Evolutionary conservation across 2,888 invertebrate genomes (phyloP), one percentile per base, ranked within the genome.

Genomic region (Calliopum simillimum): DNA sequence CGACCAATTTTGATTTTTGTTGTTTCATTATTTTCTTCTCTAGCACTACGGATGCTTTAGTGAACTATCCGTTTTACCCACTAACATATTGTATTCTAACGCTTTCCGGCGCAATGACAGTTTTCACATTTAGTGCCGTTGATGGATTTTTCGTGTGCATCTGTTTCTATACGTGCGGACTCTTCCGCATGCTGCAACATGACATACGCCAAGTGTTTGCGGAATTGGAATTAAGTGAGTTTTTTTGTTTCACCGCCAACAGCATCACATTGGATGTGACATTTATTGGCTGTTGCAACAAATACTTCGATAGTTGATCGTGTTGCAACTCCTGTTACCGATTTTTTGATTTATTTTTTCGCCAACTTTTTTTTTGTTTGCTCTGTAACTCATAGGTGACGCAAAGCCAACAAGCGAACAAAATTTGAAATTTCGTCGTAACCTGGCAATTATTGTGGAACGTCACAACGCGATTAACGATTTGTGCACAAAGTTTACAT

Each of bases 391-490:
- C 33, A 33, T 65, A 77, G 81, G 74, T 66, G 80, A 77, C 41
- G 19, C 47, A 13, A 46, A 16, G 47, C 76, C 74, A 55, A 77
- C 76, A 51, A 72, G 69, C 21, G 64, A 65, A 46, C 79, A 81
- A 71, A 84, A 83, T 75, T 71, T 72, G 21, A 74, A 70, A n/a
- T 75, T 81, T 51, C 76, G 79, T 23, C 21, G 61, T 25, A 72
- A 77, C 65, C 77, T 85, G 59, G 73, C 69, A 49, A 64, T 41
- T 25, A 77, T 84, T 41, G 76, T 84, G 19, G 76, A 74, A 51
- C 81, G 81, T 55, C 85, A 85, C 77, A 83, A 82, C 77, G 78
- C 79, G 72, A 79, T 85, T 77, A 83, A 84, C 76, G 84, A 84
- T 79, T 79, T 84, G 75, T 82, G 85, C 76, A 71, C 79, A 62